Base-by-base conservation (phyloP, 92 coral and sea anemone species). In the Siderastrea siderea region DNA sequence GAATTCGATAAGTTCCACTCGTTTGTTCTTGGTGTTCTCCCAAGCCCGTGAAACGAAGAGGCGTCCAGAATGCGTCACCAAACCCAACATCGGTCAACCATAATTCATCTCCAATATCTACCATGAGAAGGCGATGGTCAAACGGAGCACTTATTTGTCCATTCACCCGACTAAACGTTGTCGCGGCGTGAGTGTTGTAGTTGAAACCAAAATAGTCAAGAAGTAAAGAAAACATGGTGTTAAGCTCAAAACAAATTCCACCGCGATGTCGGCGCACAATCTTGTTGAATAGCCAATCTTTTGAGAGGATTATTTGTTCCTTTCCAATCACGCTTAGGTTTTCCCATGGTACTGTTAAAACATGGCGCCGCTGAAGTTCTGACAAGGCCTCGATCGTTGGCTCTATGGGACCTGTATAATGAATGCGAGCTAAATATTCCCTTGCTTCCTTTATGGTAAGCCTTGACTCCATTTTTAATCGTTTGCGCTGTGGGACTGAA, bases 61-160 rank as follows among this genome's bases (percentile, higher is more conserved):
- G 95, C 8, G 14, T 59, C 17, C 79, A 7, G 53, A 72, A 84
- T 0, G 50, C 2, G 70, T 79, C 92, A 7, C 95, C 95, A 68
- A 72, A 88, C 1, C 86, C 91, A 53, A 92, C 95, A 85, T 92
- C 95, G 8, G 71, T 83, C 47, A 92, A 43, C 92, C 92, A 88
- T 13, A 26, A 16, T 3, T 62, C 77, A 14, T 58, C 86, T 16
- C 46, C 91, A 9, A 88, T 44, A 6, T 45, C 14, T 15, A 88
- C 86, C 63, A 77, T 50, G 13, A 72, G 47, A 19, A 88, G 12
- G 71, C 44, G 26, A 49, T 92, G 92, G 13, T 69, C 80, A 15
- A 14, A 9, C 16, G 73, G 63, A 2, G 81, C 82, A 10, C 59
- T 55, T 43, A 61, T 10, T 1, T 11, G 16, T 13, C 80, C 81